phyloP scores from a whole-genome alignment of 2,888 invertebrate genomes.

The Hydropsyche betteni region DNA sequence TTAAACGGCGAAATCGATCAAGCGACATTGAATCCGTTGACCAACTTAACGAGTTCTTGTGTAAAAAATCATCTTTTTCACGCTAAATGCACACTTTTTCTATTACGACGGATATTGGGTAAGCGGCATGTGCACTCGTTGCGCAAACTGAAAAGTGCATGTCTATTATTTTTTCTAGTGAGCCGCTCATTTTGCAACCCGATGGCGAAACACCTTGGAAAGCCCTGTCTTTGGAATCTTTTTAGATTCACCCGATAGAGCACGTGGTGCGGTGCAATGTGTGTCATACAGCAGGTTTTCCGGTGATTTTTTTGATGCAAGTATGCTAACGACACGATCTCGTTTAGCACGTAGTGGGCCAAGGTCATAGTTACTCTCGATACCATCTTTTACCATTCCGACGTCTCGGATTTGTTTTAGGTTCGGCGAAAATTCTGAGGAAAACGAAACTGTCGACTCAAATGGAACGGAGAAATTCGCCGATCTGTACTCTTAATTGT shows the following conservation, averaged over 20 bases:
- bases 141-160: no score
- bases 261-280: slow-evolving; percentile 34
- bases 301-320: slow-evolving; percentile 34
- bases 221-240: slow-evolving; percentile 13
- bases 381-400: slow-evolving; percentile 12
- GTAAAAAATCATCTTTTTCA: no score
- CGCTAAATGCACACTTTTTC: no score
- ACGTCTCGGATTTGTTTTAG: no score
- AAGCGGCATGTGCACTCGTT: no score
- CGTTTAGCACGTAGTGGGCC: slow-evolving; percentile 32
- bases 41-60: no score
- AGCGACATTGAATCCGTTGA: no score
- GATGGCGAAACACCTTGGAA: neutral
- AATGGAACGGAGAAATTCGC: neutral
- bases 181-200: no score
- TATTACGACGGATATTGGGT: no score
- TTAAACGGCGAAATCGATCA: no score
- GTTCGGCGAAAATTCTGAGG: neutral
- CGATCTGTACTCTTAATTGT: neutral
- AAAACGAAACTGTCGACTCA: neutral
- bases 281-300: slow-evolving; percentile 31
- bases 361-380: slow-evolving; percentile 34
- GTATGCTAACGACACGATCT: slow-evolving; percentile 35
- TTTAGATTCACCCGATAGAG: slow-evolving; percentile 18
- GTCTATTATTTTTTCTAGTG: no score